Conservation (phyloP, 2,888 invertebrate genomes). For the Lomographa bimaculata region DNA sequence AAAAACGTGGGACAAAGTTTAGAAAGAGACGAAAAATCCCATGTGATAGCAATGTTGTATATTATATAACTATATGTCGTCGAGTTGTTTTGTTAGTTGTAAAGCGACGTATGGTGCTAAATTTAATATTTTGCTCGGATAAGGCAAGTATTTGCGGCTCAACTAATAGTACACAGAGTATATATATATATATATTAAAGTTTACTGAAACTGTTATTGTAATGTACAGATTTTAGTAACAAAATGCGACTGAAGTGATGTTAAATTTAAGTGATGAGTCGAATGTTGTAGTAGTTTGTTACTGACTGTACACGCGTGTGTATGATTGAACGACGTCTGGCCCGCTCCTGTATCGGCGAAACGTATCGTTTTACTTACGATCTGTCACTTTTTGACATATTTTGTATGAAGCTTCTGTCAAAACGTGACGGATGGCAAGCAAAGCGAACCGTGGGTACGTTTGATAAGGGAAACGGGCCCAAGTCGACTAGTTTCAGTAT, state of each 20-base stretch:
- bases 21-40: constrained; percentile 20
- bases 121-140: constrained; percentile 35
- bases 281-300: constrained; percentile 14
- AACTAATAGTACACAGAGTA: constrained; percentile 30
- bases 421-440: too few species aligned
- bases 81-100: constrained; percentile 11
- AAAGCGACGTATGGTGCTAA: constrained; percentile 30
- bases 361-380: too few species aligned
- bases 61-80: constrained; percentile 15
- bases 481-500: constrained; percentile 26
- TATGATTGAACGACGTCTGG: too few species aligned
- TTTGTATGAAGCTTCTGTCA: too few species aligned
- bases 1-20: constrained; percentile 10
- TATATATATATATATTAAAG: constrained; percentile 24
- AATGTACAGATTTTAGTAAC: constrained; percentile 22
- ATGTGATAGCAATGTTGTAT: constrained; percentile 12
- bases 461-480: too few species aligned
- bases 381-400: too few species aligned
- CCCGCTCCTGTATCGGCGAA: too few species aligned
- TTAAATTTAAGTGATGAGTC: constrained; percentile 14
- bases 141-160: constrained; percentile 38
- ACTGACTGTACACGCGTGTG: constrained; percentile 18
- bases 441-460: too few species aligned
- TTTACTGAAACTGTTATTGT: constrained; percentile 23
- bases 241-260: constrained; percentile 5